A percentile compares a stretch with the other conserved stretches of the same genome.
Evolutionary conservation across 2,113 vertebrate species (phyloP).

Genomic region (Pyxicephalus adspersus): DNA sequence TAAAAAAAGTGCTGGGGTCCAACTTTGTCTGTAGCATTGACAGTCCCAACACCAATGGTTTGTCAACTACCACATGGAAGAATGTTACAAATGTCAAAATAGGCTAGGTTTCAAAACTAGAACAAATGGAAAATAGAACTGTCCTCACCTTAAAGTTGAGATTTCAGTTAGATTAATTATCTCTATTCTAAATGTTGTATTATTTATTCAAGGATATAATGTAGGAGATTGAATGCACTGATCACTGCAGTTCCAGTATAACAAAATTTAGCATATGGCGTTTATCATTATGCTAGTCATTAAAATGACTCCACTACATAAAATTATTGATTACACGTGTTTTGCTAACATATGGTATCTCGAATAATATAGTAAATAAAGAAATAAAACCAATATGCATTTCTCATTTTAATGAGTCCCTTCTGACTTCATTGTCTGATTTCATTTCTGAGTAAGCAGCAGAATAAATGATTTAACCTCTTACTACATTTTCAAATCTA

Average conservation of each 20-base stretch:
- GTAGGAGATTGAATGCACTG: background rate
- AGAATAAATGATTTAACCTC: background rate
- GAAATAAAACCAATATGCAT: slow-evolving; percentile 22
- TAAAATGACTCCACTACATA: slow-evolving; percentile 25
- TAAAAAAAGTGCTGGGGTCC: no score
- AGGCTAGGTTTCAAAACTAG: no score
- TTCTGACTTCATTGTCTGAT: slow-evolving; percentile 27
- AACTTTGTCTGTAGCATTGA: no score
- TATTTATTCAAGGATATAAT: slow-evolving; percentile 17
- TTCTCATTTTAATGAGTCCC: slow-evolving; percentile 39
- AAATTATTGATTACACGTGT: slow-evolving; percentile 40
- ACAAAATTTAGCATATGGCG: slow-evolving; percentile 27
- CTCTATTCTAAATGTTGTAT: background rate
- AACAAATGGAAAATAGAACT: no score
- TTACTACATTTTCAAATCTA: background rate
- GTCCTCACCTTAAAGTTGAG: background rate
- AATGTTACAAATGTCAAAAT: no score
- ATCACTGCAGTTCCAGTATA: slow-evolving; percentile 23
- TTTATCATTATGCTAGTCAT: slow-evolving; percentile 45
- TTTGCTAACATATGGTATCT: slow-evolving; percentile 35
- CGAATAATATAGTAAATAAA: slow-evolving; percentile 30
- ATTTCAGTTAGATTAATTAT: slow-evolving; percentile 9
- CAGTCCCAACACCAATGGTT: no score
- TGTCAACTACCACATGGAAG: no score
- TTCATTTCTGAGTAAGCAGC: slow-evolving; percentile 13